Base-by-base conservation (phyloP, 2,888 invertebrate genomes). In the Muscina levida region DNA sequence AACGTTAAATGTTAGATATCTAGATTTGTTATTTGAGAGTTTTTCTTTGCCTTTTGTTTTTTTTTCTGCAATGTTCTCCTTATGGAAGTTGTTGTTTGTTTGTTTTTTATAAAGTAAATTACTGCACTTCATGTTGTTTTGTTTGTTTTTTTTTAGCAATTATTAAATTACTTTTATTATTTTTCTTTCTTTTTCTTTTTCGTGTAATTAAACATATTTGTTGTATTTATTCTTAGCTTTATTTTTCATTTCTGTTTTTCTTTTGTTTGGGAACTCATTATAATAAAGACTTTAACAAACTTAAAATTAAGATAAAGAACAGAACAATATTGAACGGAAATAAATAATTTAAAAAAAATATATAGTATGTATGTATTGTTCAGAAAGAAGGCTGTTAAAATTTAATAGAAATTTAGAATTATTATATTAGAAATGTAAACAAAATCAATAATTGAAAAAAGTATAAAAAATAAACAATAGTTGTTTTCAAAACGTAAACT, bases 141-240 rank as follows among this genome's bases (percentile, higher is more conserved):
- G 59, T 26, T 57, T 67, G 73, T 57, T 72, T 59, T 26, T 57
- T 72, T 81, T 77, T 77, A 80, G 77, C 80, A 67, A 72, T 79
- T 74, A 62, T 39, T 39, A 56, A 68, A 62, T 62, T 62, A 62
- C 2, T 13, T 24, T 57, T 57, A 37, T 57, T 51, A 37, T 31
- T 37, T 48, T 70, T 70, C 22, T 68, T 72, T 79, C 70, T 82
- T 66, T 82, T 82, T 76, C 66, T 78, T 79, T 68, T 72, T 79
- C 65, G 78, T 66, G 78, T 79, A 72, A 73, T 78, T 79, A 67
- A 76, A 78, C 76, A 71, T n/a, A n/a, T 82, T 79, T 79, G 46
- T 67, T 77, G 77, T 82, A 53, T 56, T 65, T 70, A 42, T 57
- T 31, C 31, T 8, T n/a, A n/a, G n/a, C n/a, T n/a, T n/a, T n/a